A percentile compares a stretch with the other conserved stretches of the same genome.
phyloP scores from a whole-genome alignment of 2,888 invertebrate genomes.

The Dryococelus australis region DNA sequence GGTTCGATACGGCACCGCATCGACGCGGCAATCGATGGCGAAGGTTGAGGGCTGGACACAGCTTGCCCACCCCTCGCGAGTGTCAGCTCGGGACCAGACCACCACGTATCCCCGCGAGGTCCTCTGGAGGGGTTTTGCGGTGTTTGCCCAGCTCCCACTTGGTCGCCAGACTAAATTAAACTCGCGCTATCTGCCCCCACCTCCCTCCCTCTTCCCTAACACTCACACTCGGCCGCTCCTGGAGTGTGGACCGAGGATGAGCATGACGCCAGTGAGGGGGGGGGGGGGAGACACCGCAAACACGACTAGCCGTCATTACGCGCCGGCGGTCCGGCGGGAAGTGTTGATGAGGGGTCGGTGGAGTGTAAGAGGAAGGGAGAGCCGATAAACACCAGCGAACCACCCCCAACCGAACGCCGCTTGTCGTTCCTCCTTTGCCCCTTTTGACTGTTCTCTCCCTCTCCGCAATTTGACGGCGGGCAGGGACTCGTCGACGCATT shows the following conservation, averaged over 20 bases:
- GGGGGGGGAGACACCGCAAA: background rate
- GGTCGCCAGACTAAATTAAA: constrained; percentile 16
- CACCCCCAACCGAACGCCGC: background rate
- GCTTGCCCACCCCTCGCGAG: background rate
- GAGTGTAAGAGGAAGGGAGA: background rate
- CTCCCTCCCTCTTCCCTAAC: background rate
- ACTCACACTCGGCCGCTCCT: background rate
- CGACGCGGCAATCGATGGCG: background rate
- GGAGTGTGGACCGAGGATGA: background rate
- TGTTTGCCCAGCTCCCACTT: constrained; percentile 10
- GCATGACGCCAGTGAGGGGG: background rate
- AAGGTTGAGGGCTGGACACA: background rate
- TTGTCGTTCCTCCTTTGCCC: background rate
- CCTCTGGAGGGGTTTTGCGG: constrained; percentile 11
- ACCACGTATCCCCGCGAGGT: background rate
- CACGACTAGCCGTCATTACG: constrained; percentile 16
- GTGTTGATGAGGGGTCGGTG: background rate
- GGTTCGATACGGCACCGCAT: background rate
- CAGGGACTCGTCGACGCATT: no score
- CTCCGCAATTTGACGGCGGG: background rate
- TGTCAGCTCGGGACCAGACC: no score
- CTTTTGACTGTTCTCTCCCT: background rate
- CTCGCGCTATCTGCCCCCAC: background rate
- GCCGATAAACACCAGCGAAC: background rate
- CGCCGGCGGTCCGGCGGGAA: background rate